Evolutionary conservation across 2,113 vertebrate species (phyloP), one percentile per base, ranked within the genome.

Genomic region (Hippocampus zosterae): DNA sequence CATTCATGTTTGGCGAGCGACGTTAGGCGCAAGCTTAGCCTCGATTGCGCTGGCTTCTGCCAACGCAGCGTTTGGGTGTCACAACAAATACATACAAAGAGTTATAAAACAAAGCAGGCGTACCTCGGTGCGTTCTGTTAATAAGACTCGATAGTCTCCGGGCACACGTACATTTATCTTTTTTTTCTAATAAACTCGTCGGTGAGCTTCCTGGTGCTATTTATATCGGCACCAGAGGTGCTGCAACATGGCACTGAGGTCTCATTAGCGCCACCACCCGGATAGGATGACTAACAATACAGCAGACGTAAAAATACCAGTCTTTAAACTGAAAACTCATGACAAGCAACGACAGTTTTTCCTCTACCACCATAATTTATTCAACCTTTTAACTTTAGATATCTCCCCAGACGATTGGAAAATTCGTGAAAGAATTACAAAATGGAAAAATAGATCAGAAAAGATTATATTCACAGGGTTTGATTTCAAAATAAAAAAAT

Each of bases 331-430:
- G 5, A 37, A 37, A 37, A 44, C 7, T 44, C 10, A 44, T 13
- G 42, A 44, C 42, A 44, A 44, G 42, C 42, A 44, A 44, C 10
- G 12, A 82, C 73, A 65, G 76, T 16, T 66, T 76, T 68, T 89
- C 82, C 85, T 90, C 85, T 86, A 88, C 79, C 90, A 91, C 88
- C 90, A 88, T 86, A 60, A 84, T 92, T 92, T 92, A 92, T 92
- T 93, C 83, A 90, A 88, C 88, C 82, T 84, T 90, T 91, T 83
- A 88, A 83, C 89, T 89, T 90, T 52, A 79, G 89, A 69, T 72
- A 83, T 81, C 85, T 91, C 83, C 80, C 75, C 78, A 80, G 85
- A 85, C 73, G 90, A 87, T 72, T 88, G 80, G 84, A 92, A 90
- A 88, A 92, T 86, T 79, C 86, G 87, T 85, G 85, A 89, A 88